phyloP scores from a whole-genome alignment of 2,797 vertebrate genomes.

The Macropus fuliginosus region DNA sequence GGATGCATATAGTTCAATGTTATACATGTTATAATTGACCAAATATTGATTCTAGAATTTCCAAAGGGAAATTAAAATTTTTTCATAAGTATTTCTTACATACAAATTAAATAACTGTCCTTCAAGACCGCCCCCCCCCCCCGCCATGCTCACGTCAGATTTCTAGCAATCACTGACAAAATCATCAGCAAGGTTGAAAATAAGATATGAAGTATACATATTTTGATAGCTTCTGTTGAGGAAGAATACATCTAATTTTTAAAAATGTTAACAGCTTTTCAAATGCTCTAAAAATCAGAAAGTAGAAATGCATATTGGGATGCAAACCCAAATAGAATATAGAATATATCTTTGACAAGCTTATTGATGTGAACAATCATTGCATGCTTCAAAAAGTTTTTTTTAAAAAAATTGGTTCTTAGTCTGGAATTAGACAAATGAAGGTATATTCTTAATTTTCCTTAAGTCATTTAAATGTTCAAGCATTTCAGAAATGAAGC shows the following conservation, averaged over 20 bases:
- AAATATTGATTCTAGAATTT: conserved; percentile 61
- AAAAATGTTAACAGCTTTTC: conserved; percentile 11
- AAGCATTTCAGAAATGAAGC: conserved; percentile 17
- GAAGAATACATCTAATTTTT: neutral
- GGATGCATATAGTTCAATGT: neutral
- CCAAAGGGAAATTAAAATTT: conserved; percentile 40
- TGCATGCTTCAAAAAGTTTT: neutral
- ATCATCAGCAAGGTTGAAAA: conserved; percentile 20
- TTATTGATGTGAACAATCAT: conserved; percentile 1
- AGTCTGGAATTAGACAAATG: conserved; percentile 21
- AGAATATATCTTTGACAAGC: conserved; percentile 41
- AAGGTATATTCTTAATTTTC: conserved; percentile 17
- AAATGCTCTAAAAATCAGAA: conserved; percentile 35
- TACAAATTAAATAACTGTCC: neutral
- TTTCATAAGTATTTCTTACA: conserved; percentile 13
- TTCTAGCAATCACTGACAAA: neutral
- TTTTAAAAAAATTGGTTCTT: conserved; percentile 2
- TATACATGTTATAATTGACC: conserved; percentile 10
- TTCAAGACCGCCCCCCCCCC: neutral
- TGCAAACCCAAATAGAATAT: neutral
- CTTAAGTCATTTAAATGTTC: conserved; percentile 3
- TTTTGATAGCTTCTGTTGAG: conserved; percentile 5
- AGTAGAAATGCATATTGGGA: conserved; percentile 27
- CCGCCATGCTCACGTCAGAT: neutral
- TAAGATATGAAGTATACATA: neutral